Evolutionary conservation across 2,113 vertebrate species (phyloP).

Genomic region (Regulus satrapa): DNA sequence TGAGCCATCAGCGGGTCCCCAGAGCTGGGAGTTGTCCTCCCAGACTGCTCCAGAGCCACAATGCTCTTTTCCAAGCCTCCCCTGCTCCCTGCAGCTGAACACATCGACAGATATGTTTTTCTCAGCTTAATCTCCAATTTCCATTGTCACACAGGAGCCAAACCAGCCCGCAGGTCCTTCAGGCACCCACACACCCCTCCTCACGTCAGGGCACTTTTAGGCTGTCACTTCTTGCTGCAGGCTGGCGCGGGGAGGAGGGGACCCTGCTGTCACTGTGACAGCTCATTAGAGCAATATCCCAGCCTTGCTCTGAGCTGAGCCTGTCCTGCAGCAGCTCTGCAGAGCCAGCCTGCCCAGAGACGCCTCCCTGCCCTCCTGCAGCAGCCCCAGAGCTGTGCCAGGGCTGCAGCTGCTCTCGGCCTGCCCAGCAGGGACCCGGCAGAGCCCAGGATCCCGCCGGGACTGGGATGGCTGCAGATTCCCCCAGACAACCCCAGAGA

Average conservation of each 20-base stretch:
- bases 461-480: no score
- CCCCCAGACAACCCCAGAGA: no score
- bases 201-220: not conserved
- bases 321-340: not conserved
- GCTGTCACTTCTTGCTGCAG: not conserved
- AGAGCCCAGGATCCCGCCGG: no score
- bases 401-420: no score
- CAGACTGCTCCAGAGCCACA: fast-evolving
- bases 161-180: fast-evolving
- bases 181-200: not conserved
- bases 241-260: not conserved
- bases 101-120: not conserved
- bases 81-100: not conserved
- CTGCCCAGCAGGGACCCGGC: no score
- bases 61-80: not conserved
- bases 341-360: not conserved
- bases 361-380: no score
- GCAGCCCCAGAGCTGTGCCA: no score
- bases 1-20: not conserved
- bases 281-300: constrained; percentile 36
- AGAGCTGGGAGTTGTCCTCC: not conserved
- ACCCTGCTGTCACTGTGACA: not conserved
- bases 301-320: not conserved
- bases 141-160: not conserved
- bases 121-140: not conserved